Conservation (phyloP, 1,140 invertebrate species). For the Holotrichia oblita region DNA sequence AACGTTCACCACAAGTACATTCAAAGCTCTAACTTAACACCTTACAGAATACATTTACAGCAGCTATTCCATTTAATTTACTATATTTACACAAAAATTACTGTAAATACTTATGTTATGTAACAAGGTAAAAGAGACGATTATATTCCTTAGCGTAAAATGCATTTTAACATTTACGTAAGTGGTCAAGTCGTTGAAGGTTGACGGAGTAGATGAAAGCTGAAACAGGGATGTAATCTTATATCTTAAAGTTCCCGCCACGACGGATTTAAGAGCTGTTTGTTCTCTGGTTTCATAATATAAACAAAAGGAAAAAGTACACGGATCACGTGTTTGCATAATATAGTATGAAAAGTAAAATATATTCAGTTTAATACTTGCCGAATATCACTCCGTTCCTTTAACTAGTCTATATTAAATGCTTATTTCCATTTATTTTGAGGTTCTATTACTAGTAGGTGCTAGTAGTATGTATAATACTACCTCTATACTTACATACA, state of each 20-base stretch:
- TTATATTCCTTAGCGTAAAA: not conserved
- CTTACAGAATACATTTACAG: no score
- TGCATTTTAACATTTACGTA: not conserved
- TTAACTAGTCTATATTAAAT: no score
- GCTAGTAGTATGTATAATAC: no score
- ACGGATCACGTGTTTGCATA: not conserved
- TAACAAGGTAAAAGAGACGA: not conserved
- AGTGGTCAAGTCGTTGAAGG: conserved; percentile 13
- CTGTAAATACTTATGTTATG: not conserved
- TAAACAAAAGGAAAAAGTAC: not conserved
- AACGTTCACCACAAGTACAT: no score
- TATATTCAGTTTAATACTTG: no score
- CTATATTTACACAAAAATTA: no score
- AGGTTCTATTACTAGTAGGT: no score
- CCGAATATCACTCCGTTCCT: no score
- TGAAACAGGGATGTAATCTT: conserved; percentile 23
- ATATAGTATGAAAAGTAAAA: not conserved
- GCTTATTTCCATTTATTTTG: no score
- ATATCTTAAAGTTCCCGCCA: conserved; percentile 33
- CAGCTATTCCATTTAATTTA: no score
- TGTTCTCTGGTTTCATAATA: not conserved
- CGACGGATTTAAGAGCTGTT: conserved; percentile 3
- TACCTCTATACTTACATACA: no score
- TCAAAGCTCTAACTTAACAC: no score
- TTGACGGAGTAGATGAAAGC: not conserved